Base-by-base conservation (phyloP, 2,888 invertebrate genomes). In the Chelonus formosanus region DNA sequence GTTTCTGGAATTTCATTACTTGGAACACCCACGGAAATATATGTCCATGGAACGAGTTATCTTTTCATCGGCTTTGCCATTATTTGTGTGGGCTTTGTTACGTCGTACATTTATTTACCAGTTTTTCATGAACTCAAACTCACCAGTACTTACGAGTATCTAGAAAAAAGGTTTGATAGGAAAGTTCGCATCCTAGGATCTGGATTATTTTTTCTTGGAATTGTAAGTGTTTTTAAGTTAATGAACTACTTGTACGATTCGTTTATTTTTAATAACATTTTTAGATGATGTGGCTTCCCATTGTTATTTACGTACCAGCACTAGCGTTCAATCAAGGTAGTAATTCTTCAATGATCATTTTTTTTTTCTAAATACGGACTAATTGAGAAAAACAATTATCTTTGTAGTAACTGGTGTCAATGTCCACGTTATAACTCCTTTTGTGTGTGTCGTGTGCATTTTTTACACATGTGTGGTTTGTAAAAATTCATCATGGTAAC, bases 241-340 rank as follows among this genome's bases (percentile, higher is more conserved):
- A 20, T 20, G 20, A 20, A 20, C 20, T 20, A 20, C 2, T 20
- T 20, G 2, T 20, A 20, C 1, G 20, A 2, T 20, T 20, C 20
- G 2, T 20, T 20, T 20, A 10, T 55, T 36, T 45, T 3, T 47
- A 56, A 59, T 50, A 56, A 44, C 5, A n/a, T 57, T 72, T 69
- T 63, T 84, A 92, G 92, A 86, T 92, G 80, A 90, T 89, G 31
- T 93, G 92, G 90, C 84, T 93, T 66, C 92, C 92, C 31, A 90
- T 93, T 67, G 92, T 92, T 0, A 89, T 92, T 72, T 92, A 91
- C 78, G 91, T 92, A 3, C 92, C 92, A 36, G 92, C 92, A 0
- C 81, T 92, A 74, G 92, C 92, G 43, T 92, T 92, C 78, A 92
- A 92, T 86, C 92, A 92, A 89, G 92, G 92, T 92, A 86, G n/a